Evolutionary conservation across 2,797 vertebrate species (phyloP), one percentile per base, ranked within the genome.

Genomic region (Sebastes diploproa): DNA sequence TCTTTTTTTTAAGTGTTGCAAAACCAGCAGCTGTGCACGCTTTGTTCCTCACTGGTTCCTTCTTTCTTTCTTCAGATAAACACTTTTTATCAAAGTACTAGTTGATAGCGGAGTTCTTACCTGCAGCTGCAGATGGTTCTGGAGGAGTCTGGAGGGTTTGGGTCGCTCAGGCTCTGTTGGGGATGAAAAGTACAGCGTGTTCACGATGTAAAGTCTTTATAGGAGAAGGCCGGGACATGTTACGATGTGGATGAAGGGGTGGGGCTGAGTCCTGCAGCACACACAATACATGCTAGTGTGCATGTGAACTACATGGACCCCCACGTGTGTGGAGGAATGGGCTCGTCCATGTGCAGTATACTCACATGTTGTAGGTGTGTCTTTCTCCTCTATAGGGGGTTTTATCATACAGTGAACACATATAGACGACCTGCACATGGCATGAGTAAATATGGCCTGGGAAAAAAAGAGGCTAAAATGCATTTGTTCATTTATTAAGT

Each of bases 121-220:
- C 93, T 73, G 61, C 73, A 66, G 69, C 72, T 58, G 79, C 22
- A 25, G 16, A 46, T 5, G 36, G 36, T 12, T 12, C 18, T 18
- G 61, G 18, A n/a, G 30, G 60, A 36, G 73, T 36, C 13, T 32
- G 34, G 12, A 10, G 23, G 59, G 20, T 20, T 10, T 10, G 3
- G 12, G 74, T 23, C 11, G n/a, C 10, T 12, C 34, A 3, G 69
- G 5, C 27, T 7, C 52, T 3, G 3, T 2, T 14, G 30, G 50
- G 7, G 10, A 38, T 20, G 34, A 5, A 36, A 25, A 7, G 72
- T 54, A 75, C 87, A 64, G 55, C 1, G 12, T 77, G 91, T 84
- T 32, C 86, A 55, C 14, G 23, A 56, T 71, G 61, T 62, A 68
- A 50, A 77, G 65, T 61, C 70, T 90, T 86, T 94, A 94, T 93